Conservation (phyloP, 2,888 invertebrate genomes). For the Clusia tigrina region DNA sequence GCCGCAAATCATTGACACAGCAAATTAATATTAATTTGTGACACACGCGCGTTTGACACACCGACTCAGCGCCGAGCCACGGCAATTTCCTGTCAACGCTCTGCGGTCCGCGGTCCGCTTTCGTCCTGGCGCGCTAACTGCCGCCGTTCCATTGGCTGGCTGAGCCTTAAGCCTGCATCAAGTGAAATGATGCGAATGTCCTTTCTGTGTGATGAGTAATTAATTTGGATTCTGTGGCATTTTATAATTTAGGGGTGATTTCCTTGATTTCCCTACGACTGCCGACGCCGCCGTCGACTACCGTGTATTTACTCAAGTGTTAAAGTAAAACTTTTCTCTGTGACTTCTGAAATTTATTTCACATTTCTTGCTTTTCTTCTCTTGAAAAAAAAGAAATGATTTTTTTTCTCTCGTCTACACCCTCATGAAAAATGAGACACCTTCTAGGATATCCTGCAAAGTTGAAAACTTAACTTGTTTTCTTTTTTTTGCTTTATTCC, state of each 20-base stretch:
- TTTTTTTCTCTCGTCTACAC: constrained; percentile 33
- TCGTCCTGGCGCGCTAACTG: not conserved
- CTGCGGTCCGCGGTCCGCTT: not conserved
- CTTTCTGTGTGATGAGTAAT: constrained; percentile 47
- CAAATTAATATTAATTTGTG: constrained; percentile 62
- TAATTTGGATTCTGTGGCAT: constrained; percentile 59
- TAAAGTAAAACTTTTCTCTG: constrained; percentile 43
- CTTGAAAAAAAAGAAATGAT: too few species aligned
- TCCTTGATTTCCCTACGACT: not conserved
- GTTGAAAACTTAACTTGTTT: constrained; percentile 23
- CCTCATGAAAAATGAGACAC: constrained; percentile 60
- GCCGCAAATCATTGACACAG: constrained; percentile 55
- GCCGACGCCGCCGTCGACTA: constrained; percentile 33
- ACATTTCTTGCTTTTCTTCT: too few species aligned
- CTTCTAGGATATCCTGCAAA: constrained; percentile 46
- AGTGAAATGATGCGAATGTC: constrained; percentile 57
- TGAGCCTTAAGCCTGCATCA: constrained; percentile 51
- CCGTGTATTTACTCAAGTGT: constrained; percentile 60
- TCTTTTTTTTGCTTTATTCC: constrained; percentile 37
- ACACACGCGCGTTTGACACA: constrained; percentile 56
- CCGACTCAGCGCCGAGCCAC: constrained; percentile 21
- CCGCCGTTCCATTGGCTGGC: constrained; percentile 17
- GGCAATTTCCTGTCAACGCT: not conserved
- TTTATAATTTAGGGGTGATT: constrained; percentile 46
- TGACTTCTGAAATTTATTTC: constrained; percentile 27